phyloP scores from a whole-genome alignment of 2,113 vertebrate genomes.

The Nanorana parkeri region DNA sequence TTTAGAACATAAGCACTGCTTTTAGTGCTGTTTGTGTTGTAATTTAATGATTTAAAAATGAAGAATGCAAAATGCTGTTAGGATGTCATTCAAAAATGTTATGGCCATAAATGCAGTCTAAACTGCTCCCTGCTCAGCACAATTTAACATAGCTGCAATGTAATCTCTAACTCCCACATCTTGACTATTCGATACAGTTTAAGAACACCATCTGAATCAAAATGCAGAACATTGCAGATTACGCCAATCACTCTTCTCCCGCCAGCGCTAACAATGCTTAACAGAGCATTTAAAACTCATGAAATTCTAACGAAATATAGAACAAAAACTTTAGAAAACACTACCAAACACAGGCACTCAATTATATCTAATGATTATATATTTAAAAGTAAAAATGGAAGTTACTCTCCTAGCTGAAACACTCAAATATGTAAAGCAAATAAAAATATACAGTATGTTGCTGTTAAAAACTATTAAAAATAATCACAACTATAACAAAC shows the following conservation, averaged over 20 bases:
- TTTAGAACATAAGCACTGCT: background rate
- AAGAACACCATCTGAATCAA: slow-evolving; percentile 27
- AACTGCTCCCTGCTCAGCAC: slow-evolving; percentile 25
- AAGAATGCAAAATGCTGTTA: slow-evolving; percentile 7
- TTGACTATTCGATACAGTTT: slow-evolving; percentile 36
- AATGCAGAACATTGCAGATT: slow-evolving; percentile 37
- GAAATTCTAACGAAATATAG: slow-evolving; percentile 40
- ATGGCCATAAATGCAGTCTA: slow-evolving; percentile 19
- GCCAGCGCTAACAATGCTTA: slow-evolving; percentile 12
- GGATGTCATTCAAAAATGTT: slow-evolving; percentile 23
- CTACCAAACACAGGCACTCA: background rate
- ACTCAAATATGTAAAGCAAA: background rate
- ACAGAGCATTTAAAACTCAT: slow-evolving; percentile 27
- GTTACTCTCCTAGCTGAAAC: background rate
- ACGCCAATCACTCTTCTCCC: slow-evolving; percentile 14
- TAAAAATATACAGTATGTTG: background rate
- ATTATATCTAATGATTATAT: slow-evolving; percentile 21
- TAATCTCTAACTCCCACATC: slow-evolving; percentile 46
- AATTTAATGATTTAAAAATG: slow-evolving; percentile 25
- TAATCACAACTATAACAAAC: background rate
- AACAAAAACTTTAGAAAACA: background rate
- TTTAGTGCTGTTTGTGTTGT: background rate
- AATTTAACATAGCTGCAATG: slow-evolving; percentile 40
- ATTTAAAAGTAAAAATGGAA: background rate
- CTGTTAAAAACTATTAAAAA: background rate